Base-by-base conservation (phyloP, 2,797 vertebrate species). In the Eurystomus glaucurus region DNA sequence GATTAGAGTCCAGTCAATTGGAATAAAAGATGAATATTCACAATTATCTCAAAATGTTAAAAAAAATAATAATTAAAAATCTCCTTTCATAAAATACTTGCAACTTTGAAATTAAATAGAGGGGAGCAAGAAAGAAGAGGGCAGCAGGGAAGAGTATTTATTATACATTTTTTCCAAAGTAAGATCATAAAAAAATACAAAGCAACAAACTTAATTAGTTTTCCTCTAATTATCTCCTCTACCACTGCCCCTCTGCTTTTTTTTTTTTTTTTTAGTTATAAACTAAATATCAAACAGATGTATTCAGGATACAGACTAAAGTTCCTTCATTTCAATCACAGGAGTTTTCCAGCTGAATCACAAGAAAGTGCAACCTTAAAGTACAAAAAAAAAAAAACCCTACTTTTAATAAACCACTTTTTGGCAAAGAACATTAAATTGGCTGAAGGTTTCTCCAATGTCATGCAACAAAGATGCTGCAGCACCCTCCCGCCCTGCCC, bases 371-470 rank as follows among this genome's bases (percentile, higher is more conserved):
- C 74, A 48, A 23, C 2, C 61, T 31, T 28, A 37, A 90, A 62
- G 50, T 12, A 88, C 23, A 76, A 71, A 77, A 37, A 66, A 90
- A 50, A 26, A 55, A 92, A 46, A 7, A 54, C 45, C 26, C 6
- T 22, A 35, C 51, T 75, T 78, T 31, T 14, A 85, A 89, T 31
- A 94, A 94, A 54, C 14, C 15, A 54, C 43, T 72, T 94, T 85
- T 83, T 61, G 72, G 86, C 70, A 71, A 82, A 65, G 64, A 14
- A 84, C 91, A 74, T 11, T 8, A 75, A 51, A 86, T 60, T 60
- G 66, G 72, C 52, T 90, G 81, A 97, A 97, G 96, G 95, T 97
- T 97, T 58, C 58, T 90, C 60, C 96, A 97, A 96, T 95, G 95
- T 96, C 97, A 95, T 0, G 9, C n/a, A 65, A 72, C 62, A 90